These are phyloP conservation scores for Serrognathus titanus DNA, from an alignment of 2,888 invertebrate genomes.

Conservation along the genomic window DNA sequence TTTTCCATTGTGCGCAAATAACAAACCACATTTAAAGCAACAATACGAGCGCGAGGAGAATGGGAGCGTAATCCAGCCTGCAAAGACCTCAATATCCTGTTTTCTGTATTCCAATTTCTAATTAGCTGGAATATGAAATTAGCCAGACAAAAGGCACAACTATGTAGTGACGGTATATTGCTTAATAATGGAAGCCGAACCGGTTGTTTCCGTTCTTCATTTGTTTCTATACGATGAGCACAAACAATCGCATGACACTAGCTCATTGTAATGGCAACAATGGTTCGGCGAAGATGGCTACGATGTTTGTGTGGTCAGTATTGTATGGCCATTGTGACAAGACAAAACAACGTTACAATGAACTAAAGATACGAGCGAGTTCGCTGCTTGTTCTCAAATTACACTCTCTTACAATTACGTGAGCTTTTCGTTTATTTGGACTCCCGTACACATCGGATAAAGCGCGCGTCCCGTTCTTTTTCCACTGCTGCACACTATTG, in stretches of 20 bases:
- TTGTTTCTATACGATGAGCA: slow-evolving; percentile 43
- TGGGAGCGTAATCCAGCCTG: slow-evolving; percentile 27
- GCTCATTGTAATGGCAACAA: slow-evolving; percentile 43
- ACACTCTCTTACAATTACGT: slow-evolving; percentile 30
- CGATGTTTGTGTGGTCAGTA: slow-evolving; percentile 42
- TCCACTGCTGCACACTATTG: too few relatives aligned
- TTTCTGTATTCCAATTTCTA: slow-evolving; percentile 38
- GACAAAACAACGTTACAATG: slow-evolving; percentile 40
- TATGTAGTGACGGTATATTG: slow-evolving; percentile 35
- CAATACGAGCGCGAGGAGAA: slow-evolving; percentile 3
- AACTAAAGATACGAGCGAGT: slow-evolving; percentile 35
- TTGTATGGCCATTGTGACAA: slow-evolving; percentile 39
- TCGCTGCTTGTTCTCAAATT: slow-evolving; percentile 32
- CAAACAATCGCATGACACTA: slow-evolving; percentile 44
- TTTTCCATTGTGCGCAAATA: slow-evolving; percentile 3
- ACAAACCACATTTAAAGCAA: slow-evolving; percentile 11
- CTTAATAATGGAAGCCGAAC: slow-evolving; percentile 43
- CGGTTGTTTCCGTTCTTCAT: slow-evolving; percentile 45
- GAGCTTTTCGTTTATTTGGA: slow-evolving; percentile 20
- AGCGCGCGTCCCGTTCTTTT: too few relatives aligned
- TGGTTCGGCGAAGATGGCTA: slow-evolving; percentile 40
- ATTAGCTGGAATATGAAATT: slow-evolving; percentile 40
- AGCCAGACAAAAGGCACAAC: slow-evolving; percentile 36
- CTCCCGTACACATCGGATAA: background rate
- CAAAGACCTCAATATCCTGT: slow-evolving; percentile 37